Percentiles rank a stretch among this genome's conserved stretches.
phyloP scores from a whole-genome alignment of 2,888 invertebrate genomes.

The Ptychoptera contaminata region DNA sequence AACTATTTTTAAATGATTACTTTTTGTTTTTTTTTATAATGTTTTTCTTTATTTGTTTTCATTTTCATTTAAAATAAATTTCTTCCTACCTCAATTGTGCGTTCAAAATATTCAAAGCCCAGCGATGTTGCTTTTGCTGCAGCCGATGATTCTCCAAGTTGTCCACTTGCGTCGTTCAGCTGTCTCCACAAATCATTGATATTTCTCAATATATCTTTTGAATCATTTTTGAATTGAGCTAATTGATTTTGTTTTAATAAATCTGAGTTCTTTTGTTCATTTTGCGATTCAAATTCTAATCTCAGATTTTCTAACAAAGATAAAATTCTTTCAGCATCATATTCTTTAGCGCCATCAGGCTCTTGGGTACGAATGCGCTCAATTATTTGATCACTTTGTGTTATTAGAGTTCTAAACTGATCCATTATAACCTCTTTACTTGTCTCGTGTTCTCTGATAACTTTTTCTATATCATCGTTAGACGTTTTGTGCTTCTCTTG shows the following conservation, averaged over 20 bases:
- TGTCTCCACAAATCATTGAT: slow-evolving; percentile 50
- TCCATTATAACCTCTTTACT: slow-evolving; percentile 47
- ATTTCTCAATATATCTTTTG: slow-evolving; percentile 52
- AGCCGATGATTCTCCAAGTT: slow-evolving; percentile 55
- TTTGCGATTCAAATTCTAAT: slow-evolving; percentile 46
- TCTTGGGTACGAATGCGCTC: slow-evolving; percentile 54
- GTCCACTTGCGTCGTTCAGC: slow-evolving; percentile 43
- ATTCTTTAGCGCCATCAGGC: slow-evolving; percentile 45
- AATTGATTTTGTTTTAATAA: slow-evolving; percentile 52
- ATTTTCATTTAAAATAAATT: background rate
- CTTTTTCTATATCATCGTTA: slow-evolving; percentile 35
- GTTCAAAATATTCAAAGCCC: slow-evolving; percentile 61
- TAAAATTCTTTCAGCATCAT: slow-evolving; percentile 52
- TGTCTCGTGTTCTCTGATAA: slow-evolving; percentile 46
- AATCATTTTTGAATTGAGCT: slow-evolving; percentile 50
- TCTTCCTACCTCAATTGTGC: slow-evolving; percentile 51
- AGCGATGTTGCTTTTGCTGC: slow-evolving; percentile 52
- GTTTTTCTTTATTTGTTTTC: background rate
- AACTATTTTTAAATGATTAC: slow-evolving; percentile 3
- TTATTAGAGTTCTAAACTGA: slow-evolving; percentile 45
- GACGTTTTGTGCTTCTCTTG: slow-evolving; percentile 29
- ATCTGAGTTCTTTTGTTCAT: slow-evolving; percentile 39
- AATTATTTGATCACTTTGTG: slow-evolving; percentile 52
- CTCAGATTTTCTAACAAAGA: slow-evolving; percentile 42
- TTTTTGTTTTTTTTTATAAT: slow-evolving; percentile 1